Percentiles rank a stretch among this genome's conserved stretches.
phyloP scores from a whole-genome alignment of 2,797 vertebrate species.

The Sebastolobus alascanus region DNA sequence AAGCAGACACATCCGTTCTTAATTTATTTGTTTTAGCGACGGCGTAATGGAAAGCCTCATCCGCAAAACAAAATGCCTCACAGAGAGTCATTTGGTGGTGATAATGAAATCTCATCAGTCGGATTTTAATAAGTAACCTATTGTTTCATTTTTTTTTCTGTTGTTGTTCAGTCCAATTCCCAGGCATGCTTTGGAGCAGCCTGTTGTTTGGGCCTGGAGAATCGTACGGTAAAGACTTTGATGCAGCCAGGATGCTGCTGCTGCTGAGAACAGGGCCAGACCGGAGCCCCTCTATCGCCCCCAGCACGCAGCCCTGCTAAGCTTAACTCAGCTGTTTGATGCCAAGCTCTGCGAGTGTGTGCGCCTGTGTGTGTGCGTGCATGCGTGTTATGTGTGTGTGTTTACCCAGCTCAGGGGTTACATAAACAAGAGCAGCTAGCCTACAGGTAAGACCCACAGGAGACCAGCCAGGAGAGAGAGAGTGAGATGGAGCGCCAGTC shows the following conservation, averaged over 20 bases:
- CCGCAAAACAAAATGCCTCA: slow-evolving; percentile 23
- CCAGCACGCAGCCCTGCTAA: slow-evolving; percentile 71
- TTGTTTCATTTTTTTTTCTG: slow-evolving; percentile 55
- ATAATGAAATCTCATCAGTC: slow-evolving; percentile 60
- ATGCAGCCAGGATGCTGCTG: slow-evolving; percentile 74
- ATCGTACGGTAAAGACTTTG: slow-evolving; percentile 65
- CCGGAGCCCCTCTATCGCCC: slow-evolving; percentile 71
- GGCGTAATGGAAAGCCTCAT: slow-evolving; percentile 34
- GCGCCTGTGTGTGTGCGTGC: slow-evolving; percentile 40
- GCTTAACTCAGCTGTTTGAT: slow-evolving; percentile 80
- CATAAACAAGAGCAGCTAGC: slow-evolving; percentile 81
- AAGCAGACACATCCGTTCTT: slow-evolving; percentile 18
- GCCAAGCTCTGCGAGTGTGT: slow-evolving; percentile 69
- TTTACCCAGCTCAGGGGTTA: slow-evolving; percentile 76
- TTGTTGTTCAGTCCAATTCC: slow-evolving; percentile 58
- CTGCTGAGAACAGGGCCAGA: slow-evolving; percentile 73
- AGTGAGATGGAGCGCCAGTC: slow-evolving; percentile 56
- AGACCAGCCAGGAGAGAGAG: slow-evolving; percentile 68
- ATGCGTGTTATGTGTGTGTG: slow-evolving; percentile 35
- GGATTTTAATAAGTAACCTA: slow-evolving; percentile 64
- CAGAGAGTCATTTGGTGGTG: slow-evolving; percentile 43
- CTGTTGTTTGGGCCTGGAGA: slow-evolving; percentile 76
- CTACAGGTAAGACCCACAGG: slow-evolving; percentile 81
- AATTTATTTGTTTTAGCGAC: slow-evolving; percentile 37
- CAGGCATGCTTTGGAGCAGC: slow-evolving; percentile 60